Evolutionary conservation across 2,888 invertebrate species (phyloP), one percentile per base, ranked within the genome.

Genomic region (Amblyjoppa fuscipennis): DNA sequence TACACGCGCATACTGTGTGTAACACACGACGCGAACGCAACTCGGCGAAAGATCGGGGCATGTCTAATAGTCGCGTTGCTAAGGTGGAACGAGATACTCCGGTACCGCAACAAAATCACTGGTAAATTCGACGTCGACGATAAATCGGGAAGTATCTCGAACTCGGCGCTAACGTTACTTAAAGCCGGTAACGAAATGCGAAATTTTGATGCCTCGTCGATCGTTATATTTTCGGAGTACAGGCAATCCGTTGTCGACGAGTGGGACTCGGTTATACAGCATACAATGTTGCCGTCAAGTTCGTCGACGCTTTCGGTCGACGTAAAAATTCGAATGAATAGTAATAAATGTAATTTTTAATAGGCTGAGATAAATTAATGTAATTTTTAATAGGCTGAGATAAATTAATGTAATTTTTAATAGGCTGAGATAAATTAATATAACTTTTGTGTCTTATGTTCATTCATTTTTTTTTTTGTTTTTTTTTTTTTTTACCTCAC

Each of bases 11-110:
- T n/a, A 59, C 49, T 45, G 70, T 61, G 20, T 25, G n/a, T 25
- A 77, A 61, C 31, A 80, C 80, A 66, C 41, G 80, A 74, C 80
- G 56, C 13, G 16, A 31, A 68, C 20, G 56, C 68, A 74, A 74
- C 20, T 81, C 53, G 16, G 66, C 20, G 56, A 74, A 74, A 68
- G 68, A 56, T 74, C 56, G 66, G 53, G 53, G 74, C 56, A 74
- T 64, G 61, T 51, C 64, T 69, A 41, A 71, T 51, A 74, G 69
- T 70, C 74, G 61, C 64, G n/a, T 25, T 70, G 41, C 45, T n/a
- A 56, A 16, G 71, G n/a, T 31, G 56, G 25, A 41, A 56, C 53
- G 41, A 77, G 41, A 77, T 68, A 68, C 25, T 28, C 13, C 13
- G 11, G 41, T 16, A 28, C 1, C 1, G 25, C 25, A 28, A 34